A percentile compares a stretch with the other conserved stretches of the same genome.
phyloP scores from a whole-genome alignment of 1,140 invertebrate species.

The Ladona fulva region DNA sequence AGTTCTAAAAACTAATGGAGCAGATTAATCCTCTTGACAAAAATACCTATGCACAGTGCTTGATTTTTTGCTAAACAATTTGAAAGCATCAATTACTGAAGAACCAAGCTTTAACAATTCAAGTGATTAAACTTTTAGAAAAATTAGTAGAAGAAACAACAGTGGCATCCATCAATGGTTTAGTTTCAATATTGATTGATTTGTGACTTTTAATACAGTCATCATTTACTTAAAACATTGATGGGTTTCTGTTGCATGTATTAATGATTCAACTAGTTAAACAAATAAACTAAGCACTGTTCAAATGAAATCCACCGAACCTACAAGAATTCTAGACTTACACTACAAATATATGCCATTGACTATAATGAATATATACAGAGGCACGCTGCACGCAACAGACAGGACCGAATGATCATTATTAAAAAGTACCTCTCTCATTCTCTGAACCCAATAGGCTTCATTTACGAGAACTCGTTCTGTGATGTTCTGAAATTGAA shows the following conservation, averaged over 20 bases:
- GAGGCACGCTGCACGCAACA: conserved; percentile 5
- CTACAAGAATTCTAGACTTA: conserved; percentile 10
- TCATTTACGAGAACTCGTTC: conserved; percentile 87
- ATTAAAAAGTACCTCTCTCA: conserved; percentile 63
- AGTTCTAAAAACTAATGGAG: neutral
- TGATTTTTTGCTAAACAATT: neutral
- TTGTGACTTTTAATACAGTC: neutral
- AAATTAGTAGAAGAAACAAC: neutral
- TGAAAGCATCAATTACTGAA: neutral
- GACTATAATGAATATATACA: conserved; percentile 5
- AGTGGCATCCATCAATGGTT: neutral
- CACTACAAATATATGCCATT: conserved; percentile 2
- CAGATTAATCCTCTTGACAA: neutral
- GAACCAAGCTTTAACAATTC: neutral
- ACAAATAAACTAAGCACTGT: conserved; percentile 7
- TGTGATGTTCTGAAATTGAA: conserved; percentile 69
- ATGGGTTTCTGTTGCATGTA: neutral
- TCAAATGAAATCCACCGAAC: conserved; percentile 9
- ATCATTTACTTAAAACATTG: neutral
- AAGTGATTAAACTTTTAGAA: too few relatives aligned
- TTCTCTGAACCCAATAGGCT: conserved; percentile 81
- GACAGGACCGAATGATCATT: conserved; percentile 8
- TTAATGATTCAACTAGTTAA: neutral
- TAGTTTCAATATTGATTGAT: neutral
- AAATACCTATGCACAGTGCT: neutral